phyloP scores from a whole-genome alignment of 2,888 invertebrate species.

The Deilephila porcellus region DNA sequence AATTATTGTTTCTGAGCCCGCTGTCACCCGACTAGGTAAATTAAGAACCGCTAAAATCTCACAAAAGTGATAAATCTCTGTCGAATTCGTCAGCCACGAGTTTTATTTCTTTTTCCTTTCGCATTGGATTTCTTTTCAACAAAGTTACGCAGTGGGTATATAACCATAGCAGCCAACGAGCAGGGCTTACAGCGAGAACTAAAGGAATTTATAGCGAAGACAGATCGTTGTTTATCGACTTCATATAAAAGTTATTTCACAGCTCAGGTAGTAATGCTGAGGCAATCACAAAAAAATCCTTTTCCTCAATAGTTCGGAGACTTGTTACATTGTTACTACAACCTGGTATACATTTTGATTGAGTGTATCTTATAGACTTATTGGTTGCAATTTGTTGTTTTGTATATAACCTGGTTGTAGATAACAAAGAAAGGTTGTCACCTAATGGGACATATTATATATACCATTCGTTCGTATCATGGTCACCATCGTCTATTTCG shows the following conservation, averaged over 20 bases:
- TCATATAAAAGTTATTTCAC: constrained; percentile 18
- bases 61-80: constrained; percentile 72
- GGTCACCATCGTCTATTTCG: too few relatives aligned
- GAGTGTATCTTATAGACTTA: not conserved
- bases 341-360: not conserved
- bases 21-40: constrained; percentile 54
- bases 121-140: constrained; percentile 60
- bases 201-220: constrained; percentile 22
- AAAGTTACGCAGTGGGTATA: constrained; percentile 57
- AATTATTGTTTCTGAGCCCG: constrained; percentile 25
- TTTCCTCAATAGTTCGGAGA: not conserved
- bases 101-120: constrained; percentile 68
- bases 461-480: too few relatives aligned
- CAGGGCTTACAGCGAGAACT: constrained; percentile 24
- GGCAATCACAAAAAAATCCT: not conserved
- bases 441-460: too few relatives aligned
- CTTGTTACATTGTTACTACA: not conserved
- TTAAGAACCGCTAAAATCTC: constrained; percentile 69
- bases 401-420: not conserved
- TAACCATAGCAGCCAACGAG: constrained; percentile 18
- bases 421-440: not conserved
- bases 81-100: constrained; percentile 75
- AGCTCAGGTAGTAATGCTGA: not conserved
- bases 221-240: constrained; percentile 29
- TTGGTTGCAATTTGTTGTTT: not conserved